Evolutionary conservation across 1,140 invertebrate genomes (phyloP), one percentile per base, ranked within the genome.

Genomic region (Globodera ellingtonae): DNA sequence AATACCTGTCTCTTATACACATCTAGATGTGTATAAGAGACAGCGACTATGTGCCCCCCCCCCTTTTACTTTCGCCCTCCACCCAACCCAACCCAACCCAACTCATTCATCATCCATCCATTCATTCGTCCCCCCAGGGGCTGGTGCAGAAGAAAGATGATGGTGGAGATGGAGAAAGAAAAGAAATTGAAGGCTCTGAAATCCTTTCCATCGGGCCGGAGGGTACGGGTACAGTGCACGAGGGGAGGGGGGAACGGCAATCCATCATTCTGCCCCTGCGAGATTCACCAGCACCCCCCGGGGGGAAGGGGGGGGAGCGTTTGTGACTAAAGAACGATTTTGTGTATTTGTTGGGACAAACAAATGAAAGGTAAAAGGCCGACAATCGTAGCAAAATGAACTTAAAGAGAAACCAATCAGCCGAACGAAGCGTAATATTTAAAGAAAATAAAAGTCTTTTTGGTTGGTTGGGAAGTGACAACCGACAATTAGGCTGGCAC

Each of bases 121-220:
- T 62, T 52, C 52, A 52, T 15, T 69, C 66, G 9, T n/a, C 66
- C 67, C 35, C 56, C 67, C 67, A 47, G 10, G 67, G 67, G 67
- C 67, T 47, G 56, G 56, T 62, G 5, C 18, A 62, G 18, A 62
- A 62, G 56, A 62, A 62, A 62, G 56, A 62, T 62, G 56, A 62
- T 71, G 71, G 85, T 75, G 76, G 83, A 79, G 65, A 62, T 50
- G 71, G 67, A 21, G 83, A 79, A 79, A 46, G n/a, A n/a, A n/a
- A n/a, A n/a, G 74, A 72, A 66, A 76, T 81, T 79, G 78, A 8
- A 77, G 69, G 80, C 67, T 35, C 35, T 46, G 67, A 70, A 70
- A 70, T 70, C 67, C 67, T 44, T 47, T 47, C 72, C 18, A n/a
- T 69, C 44, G 52, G 46, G 21, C 56, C 81, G 56, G 78, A 48